Conservation (phyloP, 2,113 vertebrate species). For the Scophthalmus maximus region DNA sequence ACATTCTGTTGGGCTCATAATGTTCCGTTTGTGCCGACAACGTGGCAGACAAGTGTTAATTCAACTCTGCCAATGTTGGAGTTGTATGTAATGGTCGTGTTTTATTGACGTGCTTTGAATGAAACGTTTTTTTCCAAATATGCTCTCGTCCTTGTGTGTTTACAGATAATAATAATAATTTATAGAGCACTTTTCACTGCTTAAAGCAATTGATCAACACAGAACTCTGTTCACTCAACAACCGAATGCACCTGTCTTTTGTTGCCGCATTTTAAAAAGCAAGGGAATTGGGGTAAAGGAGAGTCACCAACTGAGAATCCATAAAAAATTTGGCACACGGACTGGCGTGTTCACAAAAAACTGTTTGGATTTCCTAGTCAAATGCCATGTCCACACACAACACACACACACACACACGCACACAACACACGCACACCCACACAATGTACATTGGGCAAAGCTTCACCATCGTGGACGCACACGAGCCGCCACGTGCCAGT, state of each 20-base stretch:
- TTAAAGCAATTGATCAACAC: neutral
- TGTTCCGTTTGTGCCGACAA: neutral
- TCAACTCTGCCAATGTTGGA: neutral
- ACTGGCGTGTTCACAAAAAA: neutral
- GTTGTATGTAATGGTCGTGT: neutral
- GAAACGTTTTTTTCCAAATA: neutral
- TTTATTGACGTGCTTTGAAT: neutral
- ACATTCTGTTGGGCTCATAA: neutral
- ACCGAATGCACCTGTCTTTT: neutral
- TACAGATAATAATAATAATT: too few species aligned
- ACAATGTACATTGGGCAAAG: neutral
- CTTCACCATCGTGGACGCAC: neutral
- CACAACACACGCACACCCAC: neutral
- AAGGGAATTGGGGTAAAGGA: neutral
- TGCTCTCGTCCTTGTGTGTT: neutral
- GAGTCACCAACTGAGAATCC: conserved; percentile 2
- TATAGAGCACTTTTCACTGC: too few species aligned
- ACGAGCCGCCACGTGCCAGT: conserved; percentile 2
- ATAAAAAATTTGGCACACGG: conserved; percentile 2
- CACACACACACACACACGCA: too few species aligned
- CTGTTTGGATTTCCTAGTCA: conserved; percentile 37
- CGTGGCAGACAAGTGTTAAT: neutral
- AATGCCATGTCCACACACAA: conserved; percentile 3
- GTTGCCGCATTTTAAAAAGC: conserved; percentile 2
- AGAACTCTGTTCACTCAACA: conserved; percentile 15